A percentile compares a stretch with the other conserved stretches of the same genome.
phyloP scores from a whole-genome alignment of 2,113 vertebrate genomes.

The Leptobrachium ailaonicum region DNA sequence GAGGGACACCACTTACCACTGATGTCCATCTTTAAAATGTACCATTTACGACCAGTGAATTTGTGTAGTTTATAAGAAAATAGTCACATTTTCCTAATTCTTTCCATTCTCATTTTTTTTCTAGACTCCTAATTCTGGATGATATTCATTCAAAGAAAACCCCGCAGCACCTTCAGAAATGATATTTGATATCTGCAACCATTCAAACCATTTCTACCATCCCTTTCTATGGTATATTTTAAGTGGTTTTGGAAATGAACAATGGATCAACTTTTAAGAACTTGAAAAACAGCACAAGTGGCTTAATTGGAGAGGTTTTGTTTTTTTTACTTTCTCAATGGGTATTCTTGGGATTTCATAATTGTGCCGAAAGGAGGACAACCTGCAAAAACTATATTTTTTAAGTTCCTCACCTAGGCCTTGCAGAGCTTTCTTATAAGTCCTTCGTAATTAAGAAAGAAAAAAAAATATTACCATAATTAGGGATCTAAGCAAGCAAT shows the following conservation, averaged over 20 bases:
- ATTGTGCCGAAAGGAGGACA: conserved; percentile 7
- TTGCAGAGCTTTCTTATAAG: neutral
- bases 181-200: conserved; percentile 66
- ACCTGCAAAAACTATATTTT: neutral
- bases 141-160: conserved; percentile 63
- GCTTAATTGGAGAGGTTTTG: neutral
- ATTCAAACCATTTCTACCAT: conserved; percentile 73
- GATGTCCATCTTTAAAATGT: no score
- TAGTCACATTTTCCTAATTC: neutral
- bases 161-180: conserved; percentile 84
- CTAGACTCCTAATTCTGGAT: conserved; percentile 83
- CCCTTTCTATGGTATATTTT: conserved; percentile 66
- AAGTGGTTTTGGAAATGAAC: conserved; percentile 50
- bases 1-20: no score
- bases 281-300: conserved; percentile 50
- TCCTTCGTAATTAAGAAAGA: neutral
- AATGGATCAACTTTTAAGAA: conserved; percentile 70
- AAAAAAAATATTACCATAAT: neutral
- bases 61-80: neutral
- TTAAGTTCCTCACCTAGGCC: neutral
- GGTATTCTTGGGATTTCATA: conserved; percentile 8
- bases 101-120: conserved; percentile 51
- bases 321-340: neutral
- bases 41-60: no score
- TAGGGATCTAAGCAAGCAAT: neutral